These are phyloP conservation scores for Arnoldichthys spilopterus DNA, from an alignment of 2,797 vertebrate species.

Conservation along the genomic window DNA sequence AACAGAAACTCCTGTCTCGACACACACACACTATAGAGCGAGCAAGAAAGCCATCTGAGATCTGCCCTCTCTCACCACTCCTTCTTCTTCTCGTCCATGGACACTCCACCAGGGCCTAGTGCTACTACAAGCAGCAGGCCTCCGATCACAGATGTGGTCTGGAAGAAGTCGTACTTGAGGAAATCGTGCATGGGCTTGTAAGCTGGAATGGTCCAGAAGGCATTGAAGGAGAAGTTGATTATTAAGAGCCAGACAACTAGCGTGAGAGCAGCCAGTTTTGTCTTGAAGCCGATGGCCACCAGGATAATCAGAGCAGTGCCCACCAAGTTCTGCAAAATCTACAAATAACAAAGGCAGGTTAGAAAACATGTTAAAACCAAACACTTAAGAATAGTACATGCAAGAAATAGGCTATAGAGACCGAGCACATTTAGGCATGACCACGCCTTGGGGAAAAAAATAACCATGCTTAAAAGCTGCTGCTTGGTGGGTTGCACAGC, in stretches of 20 bases:
- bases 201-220: slow-evolving; percentile 94
- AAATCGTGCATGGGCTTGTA: slow-evolving; percentile 99
- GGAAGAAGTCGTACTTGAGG: slow-evolving; percentile 99
- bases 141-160: slow-evolving; percentile 98
- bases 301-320: slow-evolving; percentile 94
- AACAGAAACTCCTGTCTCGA: slow-evolving; percentile 30
- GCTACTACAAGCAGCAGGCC: slow-evolving; percentile 95
- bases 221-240: slow-evolving; percentile 97
- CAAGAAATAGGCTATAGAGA: not conserved
- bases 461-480: too few relatives aligned
- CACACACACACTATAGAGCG: slow-evolving; percentile 45
- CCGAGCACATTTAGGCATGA: too few relatives aligned
- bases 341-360: not conserved
- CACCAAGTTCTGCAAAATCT: slow-evolving; percentile 97
- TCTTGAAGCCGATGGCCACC: slow-evolving; percentile 97
- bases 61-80: slow-evolving; percentile 81
- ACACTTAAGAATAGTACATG: not conserved
- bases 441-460: too few relatives aligned
- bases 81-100: slow-evolving; percentile 99
- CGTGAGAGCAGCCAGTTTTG: slow-evolving; percentile 94
- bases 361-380: not conserved
- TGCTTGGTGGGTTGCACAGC: too few relatives aligned
- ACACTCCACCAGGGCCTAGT: slow-evolving; percentile 93
- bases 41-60: slow-evolving; percentile 34
- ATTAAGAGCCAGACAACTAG: slow-evolving; percentile 94